A percentile compares a stretch with the other conserved stretches of the same genome.
Evolutionary conservation across 2,797 vertebrate species (phyloP).

Genomic region (Phylloscopus collybita): DNA sequence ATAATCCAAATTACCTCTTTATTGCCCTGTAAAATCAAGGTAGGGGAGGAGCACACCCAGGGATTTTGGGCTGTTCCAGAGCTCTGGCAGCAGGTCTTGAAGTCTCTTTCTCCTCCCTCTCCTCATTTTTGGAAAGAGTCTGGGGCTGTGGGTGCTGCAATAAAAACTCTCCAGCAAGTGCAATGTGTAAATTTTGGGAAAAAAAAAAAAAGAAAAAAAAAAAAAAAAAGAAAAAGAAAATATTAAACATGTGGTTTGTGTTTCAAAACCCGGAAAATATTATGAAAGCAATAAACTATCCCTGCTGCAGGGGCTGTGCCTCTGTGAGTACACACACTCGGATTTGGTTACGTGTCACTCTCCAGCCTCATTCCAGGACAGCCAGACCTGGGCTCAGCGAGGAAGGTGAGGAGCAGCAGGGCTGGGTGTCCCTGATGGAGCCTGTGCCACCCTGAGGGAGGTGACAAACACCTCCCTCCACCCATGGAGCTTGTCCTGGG

Average conservation of each 20-base stretch:
- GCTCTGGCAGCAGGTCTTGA: neutral
- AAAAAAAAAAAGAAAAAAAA: slow-evolving; percentile 39
- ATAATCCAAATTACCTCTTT: slow-evolving; percentile 52
- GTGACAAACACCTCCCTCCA: neutral
- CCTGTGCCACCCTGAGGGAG: neutral
- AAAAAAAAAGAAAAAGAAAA: neutral
- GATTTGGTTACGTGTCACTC: slow-evolving; percentile 52
- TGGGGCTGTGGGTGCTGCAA: neutral
- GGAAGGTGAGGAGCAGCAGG: neutral
- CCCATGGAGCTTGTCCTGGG: accelerated
- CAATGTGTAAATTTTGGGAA: slow-evolving; percentile 53
- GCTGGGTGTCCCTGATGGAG: accelerated
- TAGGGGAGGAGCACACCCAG: neutral
- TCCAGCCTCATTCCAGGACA: neutral
- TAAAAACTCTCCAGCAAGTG: slow-evolving; percentile 35
- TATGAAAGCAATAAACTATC: slow-evolving; percentile 69
- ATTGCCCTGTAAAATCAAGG: slow-evolving; percentile 23
- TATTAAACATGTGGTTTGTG: slow-evolving; percentile 70
- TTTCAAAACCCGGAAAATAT: slow-evolving; percentile 65
- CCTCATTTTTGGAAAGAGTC: neutral
- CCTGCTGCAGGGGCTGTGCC: slow-evolving; percentile 40
- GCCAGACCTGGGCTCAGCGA: neutral
- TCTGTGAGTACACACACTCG: slow-evolving; percentile 16
- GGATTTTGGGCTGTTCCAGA: neutral
- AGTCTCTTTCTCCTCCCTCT: neutral